Base-by-base conservation (phyloP, 1,140 invertebrate species). In the Bombus superbus region DNA sequence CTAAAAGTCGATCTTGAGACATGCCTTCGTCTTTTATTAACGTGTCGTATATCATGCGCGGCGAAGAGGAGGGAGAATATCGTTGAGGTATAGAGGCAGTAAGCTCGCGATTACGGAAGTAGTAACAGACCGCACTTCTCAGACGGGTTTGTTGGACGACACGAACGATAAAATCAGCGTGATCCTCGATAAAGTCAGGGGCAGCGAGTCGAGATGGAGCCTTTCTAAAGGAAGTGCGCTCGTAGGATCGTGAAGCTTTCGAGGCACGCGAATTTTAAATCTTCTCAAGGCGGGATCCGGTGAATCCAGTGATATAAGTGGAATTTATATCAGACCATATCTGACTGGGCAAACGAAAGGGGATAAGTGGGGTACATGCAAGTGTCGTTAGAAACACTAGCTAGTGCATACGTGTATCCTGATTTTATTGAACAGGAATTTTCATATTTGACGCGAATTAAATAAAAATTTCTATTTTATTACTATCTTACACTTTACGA, bases 251-350 rank as follows among this genome's bases (percentile, higher is more conserved):
- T 77, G 42, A 72, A 77, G 42, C 53, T 44, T 68, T 64, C 75
- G 74, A 68, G 28, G 73, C 69, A 88, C 79, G 68, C 38, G 75
- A 88, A 89, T 79, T 88, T 89, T 89, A 88, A 89, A 88, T 89
- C 83, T 89, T 82, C 78, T 59, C 78, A 42, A 78, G 68, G 38
- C 40, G 35, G 74, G 85, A 88, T 81, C 83, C 66, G 88, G 68
- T 40, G 83, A 81, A 81, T 86, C 68, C 83, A 66, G 73, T 74
- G 87, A 78, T 88, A 89, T 86, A 88, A 82, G 78, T 86, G 82
- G 87, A 81, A 81, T 89, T 86, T 88, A 88, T 82, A 62, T 75
- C 79, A 32, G 83, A 64, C 73, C 69, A 73, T 81, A 74, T 85
- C 69, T 74, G 79, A 40, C 73, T 78, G 18, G 35, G 32, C 57